Percentiles rank a stretch among this genome's conserved stretches.
Conservation (phyloP, 2,797 vertebrate species). For the Notolabrus celidotus region DNA sequence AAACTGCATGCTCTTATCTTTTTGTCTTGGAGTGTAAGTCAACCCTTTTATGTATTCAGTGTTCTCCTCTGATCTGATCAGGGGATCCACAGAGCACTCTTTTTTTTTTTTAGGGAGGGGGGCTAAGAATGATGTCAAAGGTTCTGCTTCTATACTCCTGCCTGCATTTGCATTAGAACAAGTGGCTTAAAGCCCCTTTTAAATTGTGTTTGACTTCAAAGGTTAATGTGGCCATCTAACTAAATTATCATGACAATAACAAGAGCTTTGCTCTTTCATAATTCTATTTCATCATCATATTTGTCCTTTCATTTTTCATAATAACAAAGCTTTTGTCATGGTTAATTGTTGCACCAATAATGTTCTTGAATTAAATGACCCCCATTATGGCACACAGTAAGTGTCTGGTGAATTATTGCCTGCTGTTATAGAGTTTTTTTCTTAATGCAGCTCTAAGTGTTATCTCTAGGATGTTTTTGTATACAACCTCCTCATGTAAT, state of each 20-base stretch:
- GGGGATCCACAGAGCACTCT: no score
- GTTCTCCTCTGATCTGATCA: neutral
- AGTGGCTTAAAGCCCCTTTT: slow-evolving; percentile 39
- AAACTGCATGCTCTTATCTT: slow-evolving; percentile 34
- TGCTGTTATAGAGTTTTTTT: neutral
- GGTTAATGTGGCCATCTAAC: slow-evolving; percentile 75
- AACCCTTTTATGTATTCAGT: slow-evolving; percentile 32
- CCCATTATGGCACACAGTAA: slow-evolving; percentile 14
- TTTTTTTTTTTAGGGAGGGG: slow-evolving; percentile 2
- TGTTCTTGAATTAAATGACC: slow-evolving; percentile 55
- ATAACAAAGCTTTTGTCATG: slow-evolving; percentile 60
- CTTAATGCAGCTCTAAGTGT: slow-evolving; percentile 3
- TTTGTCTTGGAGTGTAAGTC: slow-evolving; percentile 12
- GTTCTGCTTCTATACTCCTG: slow-evolving; percentile 38
- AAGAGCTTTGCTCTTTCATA: slow-evolving; percentile 68
- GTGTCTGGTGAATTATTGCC: neutral
- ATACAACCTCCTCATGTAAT: slow-evolving; percentile 1
- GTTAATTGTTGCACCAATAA: slow-evolving; percentile 52
- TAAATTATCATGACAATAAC: slow-evolving; percentile 60
- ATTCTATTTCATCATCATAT: slow-evolving; percentile 68
- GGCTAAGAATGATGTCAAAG: slow-evolving; percentile 28
- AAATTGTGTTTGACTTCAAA: slow-evolving; percentile 82
- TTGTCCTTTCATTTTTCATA: slow-evolving; percentile 66
- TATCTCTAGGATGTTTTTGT: neutral
- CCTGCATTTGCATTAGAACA: slow-evolving; percentile 71